These are phyloP conservation scores for Tortrix viridana DNA, from an alignment of 2,888 invertebrate genomes.

Conservation along the genomic window DNA sequence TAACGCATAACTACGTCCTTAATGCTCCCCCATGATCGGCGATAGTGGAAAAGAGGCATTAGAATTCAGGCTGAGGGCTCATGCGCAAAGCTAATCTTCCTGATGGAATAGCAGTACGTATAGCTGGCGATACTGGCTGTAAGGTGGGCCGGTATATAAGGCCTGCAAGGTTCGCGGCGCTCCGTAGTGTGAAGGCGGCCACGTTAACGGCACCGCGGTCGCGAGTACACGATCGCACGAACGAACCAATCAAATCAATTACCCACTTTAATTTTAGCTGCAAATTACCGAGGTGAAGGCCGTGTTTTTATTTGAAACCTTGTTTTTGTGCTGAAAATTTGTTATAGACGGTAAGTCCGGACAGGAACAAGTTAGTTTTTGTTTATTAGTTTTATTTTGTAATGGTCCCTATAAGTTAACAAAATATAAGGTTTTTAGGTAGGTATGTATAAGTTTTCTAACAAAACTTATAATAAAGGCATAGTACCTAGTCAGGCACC, in stretches of 20 bases:
- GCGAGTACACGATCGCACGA: slow-evolving; percentile 29
- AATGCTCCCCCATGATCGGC: too few species aligned
- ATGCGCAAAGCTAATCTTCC: slow-evolving; percentile 60
- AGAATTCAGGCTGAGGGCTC: slow-evolving; percentile 57
- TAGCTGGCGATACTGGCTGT: slow-evolving; percentile 51
- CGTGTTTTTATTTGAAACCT: slow-evolving; percentile 46
- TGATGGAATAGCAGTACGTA: slow-evolving; percentile 57
- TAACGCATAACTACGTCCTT: too few species aligned
- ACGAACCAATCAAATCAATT: slow-evolving; percentile 32
- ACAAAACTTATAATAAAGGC: too few species aligned
- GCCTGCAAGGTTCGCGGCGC: slow-evolving; percentile 58
- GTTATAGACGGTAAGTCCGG: slow-evolving; percentile 32
- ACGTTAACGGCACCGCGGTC: slow-evolving; percentile 48
- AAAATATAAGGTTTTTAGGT: too few species aligned
- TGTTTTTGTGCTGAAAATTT: slow-evolving; percentile 44
- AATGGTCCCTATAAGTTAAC: too few species aligned
- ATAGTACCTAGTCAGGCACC: too few species aligned
- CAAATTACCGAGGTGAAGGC: slow-evolving; percentile 43
- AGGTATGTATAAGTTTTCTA: too few species aligned
- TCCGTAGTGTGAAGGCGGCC: slow-evolving; percentile 64
- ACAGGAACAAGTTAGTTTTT: neutral
- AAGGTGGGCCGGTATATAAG: slow-evolving; percentile 62
- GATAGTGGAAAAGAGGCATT: too few species aligned
- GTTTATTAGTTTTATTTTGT: neutral
- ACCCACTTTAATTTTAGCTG: slow-evolving; percentile 21